phyloP scores from a whole-genome alignment of 1,140 invertebrate genomes.

The Camponotus vicinus region DNA sequence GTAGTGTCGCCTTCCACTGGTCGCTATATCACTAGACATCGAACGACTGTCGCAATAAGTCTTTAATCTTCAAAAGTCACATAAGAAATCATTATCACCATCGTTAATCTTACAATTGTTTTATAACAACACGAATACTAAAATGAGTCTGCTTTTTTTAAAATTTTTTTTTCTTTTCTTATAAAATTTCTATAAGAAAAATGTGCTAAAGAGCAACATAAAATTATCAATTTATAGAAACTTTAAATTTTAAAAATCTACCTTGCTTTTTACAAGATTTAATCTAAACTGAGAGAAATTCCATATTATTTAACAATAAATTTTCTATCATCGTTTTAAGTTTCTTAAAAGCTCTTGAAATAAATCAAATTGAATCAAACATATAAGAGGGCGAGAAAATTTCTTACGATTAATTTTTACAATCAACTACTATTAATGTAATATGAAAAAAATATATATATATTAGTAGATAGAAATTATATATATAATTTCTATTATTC shows the following conservation, averaged over 20 bases:
- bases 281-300: not conserved
- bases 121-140: not conserved
- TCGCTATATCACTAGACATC: conserved; percentile 56
- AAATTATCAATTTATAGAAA: not conserved
- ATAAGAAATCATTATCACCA: conserved; percentile 8
- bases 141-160: not conserved
- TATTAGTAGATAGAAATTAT: not conserved
- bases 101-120: conserved; percentile 28
- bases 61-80: conserved; percentile 60
- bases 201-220: not conserved
- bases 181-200: too few relatives aligned
- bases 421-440: not conserved
- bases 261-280: not conserved
- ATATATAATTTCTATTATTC: not conserved
- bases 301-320: not conserved
- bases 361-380: not conserved
- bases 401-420: not conserved
- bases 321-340: not conserved
- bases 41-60: not conserved
- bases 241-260: not conserved
- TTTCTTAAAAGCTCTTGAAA: not conserved
- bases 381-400: not conserved
- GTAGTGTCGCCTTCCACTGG: conserved; percentile 57
- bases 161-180: not conserved
- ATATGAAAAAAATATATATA: not conserved